A percentile compares a stretch with the other conserved stretches of the same genome.
These are phyloP conservation scores for Chauna torquata DNA, from an alignment of 2,113 vertebrate species.

Conservation along the genomic window DNA sequence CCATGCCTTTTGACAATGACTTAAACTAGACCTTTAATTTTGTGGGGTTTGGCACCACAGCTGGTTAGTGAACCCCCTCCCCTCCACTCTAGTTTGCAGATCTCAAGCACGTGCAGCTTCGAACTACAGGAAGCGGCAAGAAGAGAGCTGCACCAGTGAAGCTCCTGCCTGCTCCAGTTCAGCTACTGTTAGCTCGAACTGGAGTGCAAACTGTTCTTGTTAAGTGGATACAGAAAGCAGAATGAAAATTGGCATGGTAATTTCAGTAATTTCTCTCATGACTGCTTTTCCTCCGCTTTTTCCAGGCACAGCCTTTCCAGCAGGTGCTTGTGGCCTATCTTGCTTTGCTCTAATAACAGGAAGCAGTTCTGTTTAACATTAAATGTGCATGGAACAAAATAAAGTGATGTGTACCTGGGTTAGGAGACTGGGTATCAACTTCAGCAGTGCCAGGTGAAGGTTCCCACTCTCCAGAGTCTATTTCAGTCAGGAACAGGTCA, in stretches of 20 bases:
- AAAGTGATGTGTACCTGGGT: not conserved
- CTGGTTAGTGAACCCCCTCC: not conserved
- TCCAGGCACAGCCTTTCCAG: not conserved
- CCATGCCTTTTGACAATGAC: not conserved
- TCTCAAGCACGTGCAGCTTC: not conserved
- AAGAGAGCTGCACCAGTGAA: not conserved
- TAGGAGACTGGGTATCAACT: not conserved
- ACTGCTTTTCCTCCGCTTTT: not conserved
- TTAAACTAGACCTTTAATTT: not conserved
- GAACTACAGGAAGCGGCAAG: not conserved
- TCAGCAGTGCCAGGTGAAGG: not conserved
- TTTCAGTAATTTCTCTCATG: not conserved
- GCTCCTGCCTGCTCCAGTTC: not conserved
- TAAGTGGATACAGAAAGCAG: not conserved
- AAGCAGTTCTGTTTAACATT: not conserved
- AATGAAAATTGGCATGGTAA: not conserved
- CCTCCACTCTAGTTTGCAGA: not conserved
- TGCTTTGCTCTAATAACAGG: not conserved
- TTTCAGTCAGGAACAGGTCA: not conserved
- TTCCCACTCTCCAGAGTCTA: not conserved
- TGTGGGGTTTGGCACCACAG: not conserved
- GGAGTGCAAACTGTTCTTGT: not conserved
- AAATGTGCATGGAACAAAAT: not conserved
- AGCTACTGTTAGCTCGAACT: not conserved
- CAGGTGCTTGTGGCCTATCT: not conserved